Base-by-base conservation (phyloP, 2,888 invertebrate species). In the Sceliomorpha sp. region DNA sequence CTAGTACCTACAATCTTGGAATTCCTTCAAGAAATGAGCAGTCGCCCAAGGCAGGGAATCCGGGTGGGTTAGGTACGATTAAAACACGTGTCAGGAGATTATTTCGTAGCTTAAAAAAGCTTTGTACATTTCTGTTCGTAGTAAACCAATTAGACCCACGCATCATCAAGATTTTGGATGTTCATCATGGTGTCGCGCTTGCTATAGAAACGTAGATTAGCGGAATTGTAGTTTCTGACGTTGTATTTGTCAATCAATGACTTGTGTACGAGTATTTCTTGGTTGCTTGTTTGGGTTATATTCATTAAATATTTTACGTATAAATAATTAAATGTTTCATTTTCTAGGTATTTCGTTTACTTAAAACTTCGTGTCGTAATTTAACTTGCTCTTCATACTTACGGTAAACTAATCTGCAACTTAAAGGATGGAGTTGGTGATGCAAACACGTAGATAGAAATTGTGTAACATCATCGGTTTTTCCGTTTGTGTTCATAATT, bases 1-100 rank as follows among this genome's bases (percentile, higher is more conserved):
- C 45, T 2, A 48, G 24, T 31, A 12, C 20, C 10, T 48, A 42
- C 32, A 31, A 39, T 36, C 12, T 55, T n/a, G 67, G 47, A 45
- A 32, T 34, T 47, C 42, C 55, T 13, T 26, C 31, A 0, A 50
- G 58, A 58, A 53, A 59, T 51, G 36, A 40, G 29, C 45, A 15
- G 7, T 53, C 53, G 7, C 53, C 53, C 40, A 56, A 56, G 62
- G 15, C 26, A n/a, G 50, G 60, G 50, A 47, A 29, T 1, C 24
- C 29, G 10, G 37, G 55, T 47, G 64, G 70, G 63, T 13, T 47
- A 69, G 70, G 64, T 70, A 64, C 53, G 48, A 48, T 59, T 20
- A 32, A 47, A 34, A 27, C 4, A 44, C 24, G 27, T 45, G 58
- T 53, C 17, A 59, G 34, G 27, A 20, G 34, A 15, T 51, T 12